Percentiles rank a stretch among this genome's conserved stretches.
phyloP scores from a whole-genome alignment of 2,888 invertebrate species.

The Drosophila tanythrix region DNA sequence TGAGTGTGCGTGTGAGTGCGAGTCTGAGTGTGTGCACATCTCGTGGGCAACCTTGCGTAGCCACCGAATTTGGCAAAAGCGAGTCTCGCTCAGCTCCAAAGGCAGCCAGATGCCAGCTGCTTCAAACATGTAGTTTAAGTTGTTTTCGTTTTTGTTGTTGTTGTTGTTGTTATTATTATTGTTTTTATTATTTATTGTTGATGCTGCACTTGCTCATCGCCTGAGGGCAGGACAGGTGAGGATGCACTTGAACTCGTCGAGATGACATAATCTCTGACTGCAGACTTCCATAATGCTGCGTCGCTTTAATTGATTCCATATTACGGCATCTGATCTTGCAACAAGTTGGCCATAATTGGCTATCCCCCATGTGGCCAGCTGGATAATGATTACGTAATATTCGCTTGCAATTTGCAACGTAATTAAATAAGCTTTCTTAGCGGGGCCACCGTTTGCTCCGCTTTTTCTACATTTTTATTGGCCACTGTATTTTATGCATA shows the following conservation, averaged over 20 bases:
- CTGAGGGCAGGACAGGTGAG: constrained; percentile 61
- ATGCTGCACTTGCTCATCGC: constrained; percentile 37
- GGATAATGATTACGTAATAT: constrained; percentile 44
- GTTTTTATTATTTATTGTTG: constrained; percentile 3
- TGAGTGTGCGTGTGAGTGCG: constrained; percentile 11
- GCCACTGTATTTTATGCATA: constrained; percentile 27
- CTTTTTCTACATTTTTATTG: neutral
- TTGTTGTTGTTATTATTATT: constrained; percentile 1
- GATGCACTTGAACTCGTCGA: constrained; percentile 22
- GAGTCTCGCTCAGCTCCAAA: constrained; percentile 44
- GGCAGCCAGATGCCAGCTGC: constrained; percentile 39
- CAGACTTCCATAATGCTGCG: neutral
- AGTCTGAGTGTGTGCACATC: constrained; percentile 13
- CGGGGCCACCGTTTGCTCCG: constrained; percentile 23
- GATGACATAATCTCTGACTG: constrained; percentile 47
- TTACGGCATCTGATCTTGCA: constrained; percentile 39
- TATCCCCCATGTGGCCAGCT: constrained; percentile 3
- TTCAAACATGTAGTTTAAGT: constrained; percentile 2
- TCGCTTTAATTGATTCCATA: constrained; percentile 13
- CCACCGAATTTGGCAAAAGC: constrained; percentile 73
- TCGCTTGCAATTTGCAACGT: constrained; percentile 32
- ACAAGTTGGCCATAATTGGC: constrained; percentile 27
- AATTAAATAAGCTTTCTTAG: constrained; percentile 38
- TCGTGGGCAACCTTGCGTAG: constrained; percentile 63
- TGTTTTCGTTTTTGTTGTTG: constrained; percentile 9